Conservation (phyloP, 2,797 vertebrate genomes). For the Chloroceryle amazona region DNA sequence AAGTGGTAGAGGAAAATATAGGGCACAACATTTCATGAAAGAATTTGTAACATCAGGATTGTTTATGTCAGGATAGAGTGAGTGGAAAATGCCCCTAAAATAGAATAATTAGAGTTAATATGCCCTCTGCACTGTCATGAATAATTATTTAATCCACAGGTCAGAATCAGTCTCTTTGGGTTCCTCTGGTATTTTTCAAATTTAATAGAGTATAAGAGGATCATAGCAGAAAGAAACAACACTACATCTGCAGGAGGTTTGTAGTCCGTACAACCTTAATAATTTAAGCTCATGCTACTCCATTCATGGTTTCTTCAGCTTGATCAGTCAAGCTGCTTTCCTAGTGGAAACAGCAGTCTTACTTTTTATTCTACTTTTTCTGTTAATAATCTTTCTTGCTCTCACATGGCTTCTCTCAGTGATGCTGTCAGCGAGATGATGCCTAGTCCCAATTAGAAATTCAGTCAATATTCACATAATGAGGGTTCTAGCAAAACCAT, state of each 20-base stretch:
- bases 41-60: neutral
- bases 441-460: conserved; percentile 56
- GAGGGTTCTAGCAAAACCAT: conserved; percentile 52
- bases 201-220: neutral
- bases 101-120: conserved; percentile 21
- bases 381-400: neutral
- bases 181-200: neutral
- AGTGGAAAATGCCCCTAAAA: neutral
- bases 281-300: neutral
- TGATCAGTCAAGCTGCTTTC: neutral
- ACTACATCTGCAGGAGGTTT: neutral
- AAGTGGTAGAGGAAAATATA: neutral
- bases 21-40: neutral
- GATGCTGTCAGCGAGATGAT: conserved; percentile 47
- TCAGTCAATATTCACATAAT: conserved; percentile 64
- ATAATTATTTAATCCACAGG: neutral
- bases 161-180: neutral
- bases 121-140: neutral
- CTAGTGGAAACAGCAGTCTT: neutral
- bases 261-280: neutral
- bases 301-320: neutral
- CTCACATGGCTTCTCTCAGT: neutral
- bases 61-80: neutral
- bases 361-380: neutral
- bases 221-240: neutral